phyloP scores from a whole-genome alignment of 2,888 invertebrate species.

The Ichneumoninae sp. region DNA sequence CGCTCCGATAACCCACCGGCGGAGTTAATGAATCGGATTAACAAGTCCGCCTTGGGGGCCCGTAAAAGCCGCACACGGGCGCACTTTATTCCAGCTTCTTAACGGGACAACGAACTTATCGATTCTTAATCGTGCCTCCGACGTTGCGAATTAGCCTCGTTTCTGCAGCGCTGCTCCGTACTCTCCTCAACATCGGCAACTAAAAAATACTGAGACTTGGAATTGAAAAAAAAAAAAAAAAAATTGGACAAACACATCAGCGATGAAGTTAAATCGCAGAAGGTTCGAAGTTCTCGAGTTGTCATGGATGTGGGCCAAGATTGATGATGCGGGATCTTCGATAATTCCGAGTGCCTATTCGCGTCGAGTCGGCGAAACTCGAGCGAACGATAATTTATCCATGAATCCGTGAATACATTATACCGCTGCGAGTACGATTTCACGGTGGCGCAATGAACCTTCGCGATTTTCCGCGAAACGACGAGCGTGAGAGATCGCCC shows the following conservation, averaged over 20 bases:
- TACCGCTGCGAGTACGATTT: background rate
- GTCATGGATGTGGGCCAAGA: background rate
- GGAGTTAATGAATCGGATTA: constrained; percentile 68
- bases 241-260: too few species aligned
- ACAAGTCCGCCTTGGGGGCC: constrained; percentile 63
- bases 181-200: background rate
- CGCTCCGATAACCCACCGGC: constrained; percentile 34
- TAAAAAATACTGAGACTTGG: background rate
- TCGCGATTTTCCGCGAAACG: constrained; percentile 37
- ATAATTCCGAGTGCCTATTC: background rate
- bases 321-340: background rate
- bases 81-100: constrained; percentile 60
- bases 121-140: constrained; percentile 58
- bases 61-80: constrained; percentile 30
- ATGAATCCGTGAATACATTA: constrained; percentile 9
- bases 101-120: constrained; percentile 65
- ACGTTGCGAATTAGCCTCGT: constrained; percentile 26
- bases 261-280: too few species aligned
- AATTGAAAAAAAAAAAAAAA: too few species aligned
- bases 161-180: background rate
- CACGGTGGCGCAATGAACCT: constrained; percentile 12
- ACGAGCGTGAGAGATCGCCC: constrained; percentile 35
- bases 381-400: constrained; percentile 8
- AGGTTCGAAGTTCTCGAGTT: too few species aligned
- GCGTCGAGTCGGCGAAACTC: background rate